phyloP scores from a whole-genome alignment of 1,140 invertebrate genomes.

The Proctacanthus coquilletti region DNA sequence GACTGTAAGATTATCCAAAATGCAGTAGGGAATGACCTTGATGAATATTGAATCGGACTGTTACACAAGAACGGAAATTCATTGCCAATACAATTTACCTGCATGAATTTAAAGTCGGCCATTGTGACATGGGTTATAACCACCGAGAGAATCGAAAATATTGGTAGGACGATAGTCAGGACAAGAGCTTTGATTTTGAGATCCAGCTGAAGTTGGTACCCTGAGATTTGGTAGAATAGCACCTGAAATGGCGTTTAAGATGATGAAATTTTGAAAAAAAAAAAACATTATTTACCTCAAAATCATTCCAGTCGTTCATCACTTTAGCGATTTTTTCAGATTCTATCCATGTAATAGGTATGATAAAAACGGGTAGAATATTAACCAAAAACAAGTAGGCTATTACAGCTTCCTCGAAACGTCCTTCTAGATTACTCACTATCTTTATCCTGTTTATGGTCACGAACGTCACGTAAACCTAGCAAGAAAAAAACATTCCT shows the following conservation, averaged over 20 bases:
- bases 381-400: constrained; percentile 50
- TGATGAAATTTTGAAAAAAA: not conserved
- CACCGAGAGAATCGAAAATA: constrained; percentile 41
- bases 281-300: constrained; percentile 32
- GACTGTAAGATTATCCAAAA: constrained; percentile 44
- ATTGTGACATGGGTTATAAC: constrained; percentile 46
- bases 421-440: constrained; percentile 37
- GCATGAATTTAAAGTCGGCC: constrained; percentile 41
- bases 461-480: constrained; percentile 38
- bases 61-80: constrained; percentile 1
- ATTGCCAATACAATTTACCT: constrained; percentile 24
- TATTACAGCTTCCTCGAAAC: constrained; percentile 51
- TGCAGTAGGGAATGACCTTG: constrained; percentile 40
- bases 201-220: constrained; percentile 31
- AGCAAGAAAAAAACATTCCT: constrained; percentile 1
- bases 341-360: constrained; percentile 46
- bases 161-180: constrained; percentile 37
- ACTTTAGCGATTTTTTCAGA: constrained; percentile 39
- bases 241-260: constrained; percentile 17
- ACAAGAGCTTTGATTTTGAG: constrained; percentile 33
- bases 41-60: not conserved
- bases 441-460: constrained; percentile 41
- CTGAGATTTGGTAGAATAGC: constrained; percentile 36
- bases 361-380: constrained; percentile 40
- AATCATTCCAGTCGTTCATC: constrained; percentile 42